Evolutionary conservation across 2,888 invertebrate species (phyloP).

Genomic region (Diadegma fenestrale): DNA sequence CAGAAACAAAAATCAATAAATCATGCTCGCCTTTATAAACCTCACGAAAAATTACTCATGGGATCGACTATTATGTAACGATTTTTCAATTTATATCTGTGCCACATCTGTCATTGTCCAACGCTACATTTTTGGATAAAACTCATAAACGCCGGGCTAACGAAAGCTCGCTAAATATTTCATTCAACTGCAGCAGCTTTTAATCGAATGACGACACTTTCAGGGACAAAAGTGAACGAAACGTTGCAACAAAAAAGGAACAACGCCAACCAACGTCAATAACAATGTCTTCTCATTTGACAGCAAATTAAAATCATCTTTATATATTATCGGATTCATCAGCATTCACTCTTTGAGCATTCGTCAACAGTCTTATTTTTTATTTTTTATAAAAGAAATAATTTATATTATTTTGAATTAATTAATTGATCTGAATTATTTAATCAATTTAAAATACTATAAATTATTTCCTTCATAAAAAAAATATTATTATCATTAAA

Average conservation of each 20-base stretch:
- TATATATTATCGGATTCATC: conserved; percentile 31
- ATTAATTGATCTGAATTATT: too few species aligned
- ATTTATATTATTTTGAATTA: too few species aligned
- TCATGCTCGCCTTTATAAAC: conserved; percentile 48
- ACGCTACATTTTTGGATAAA: conserved; percentile 50
- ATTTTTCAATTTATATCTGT: conserved; percentile 25
- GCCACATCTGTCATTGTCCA: conserved; percentile 39
- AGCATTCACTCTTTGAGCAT: neutral
- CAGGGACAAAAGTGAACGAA: conserved; percentile 35
- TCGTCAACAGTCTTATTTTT: neutral
- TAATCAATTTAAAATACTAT: too few species aligned
- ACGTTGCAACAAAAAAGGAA: conserved; percentile 7
- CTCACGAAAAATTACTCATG: conserved; percentile 56
- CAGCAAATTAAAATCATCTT: conserved; percentile 49
- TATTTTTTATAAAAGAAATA: too few species aligned
- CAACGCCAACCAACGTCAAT: conserved; percentile 20
- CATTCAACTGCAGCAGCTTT: conserved; percentile 20
- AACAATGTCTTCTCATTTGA: conserved; percentile 58
- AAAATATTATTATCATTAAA: too few species aligned
- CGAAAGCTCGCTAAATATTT: conserved; percentile 1
- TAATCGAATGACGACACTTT: conserved; percentile 37
- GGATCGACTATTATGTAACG: conserved; percentile 26
- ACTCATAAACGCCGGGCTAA: conserved; percentile 46
- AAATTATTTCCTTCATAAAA: too few species aligned
- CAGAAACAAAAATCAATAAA: conserved; percentile 36